Conservation (phyloP, 2,888 invertebrate species). For the Phorcus lineatus region DNA sequence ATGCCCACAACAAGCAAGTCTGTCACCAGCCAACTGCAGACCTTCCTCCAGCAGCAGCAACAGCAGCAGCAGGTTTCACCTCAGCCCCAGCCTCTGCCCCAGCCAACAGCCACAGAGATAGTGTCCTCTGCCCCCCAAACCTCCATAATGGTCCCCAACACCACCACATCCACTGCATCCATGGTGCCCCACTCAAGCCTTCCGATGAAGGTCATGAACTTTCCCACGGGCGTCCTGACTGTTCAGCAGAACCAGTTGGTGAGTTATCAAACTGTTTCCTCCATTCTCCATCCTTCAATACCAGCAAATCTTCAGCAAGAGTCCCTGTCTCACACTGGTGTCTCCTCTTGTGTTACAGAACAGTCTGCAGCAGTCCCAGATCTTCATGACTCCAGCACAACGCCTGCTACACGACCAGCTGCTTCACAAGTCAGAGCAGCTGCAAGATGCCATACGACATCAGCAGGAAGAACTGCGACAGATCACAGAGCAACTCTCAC, state of each 20-base stretch:
- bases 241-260: constrained; percentile 35
- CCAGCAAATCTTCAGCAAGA: no score
- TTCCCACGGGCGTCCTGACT: constrained; percentile 32
- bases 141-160: neutral
- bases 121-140: neutral
- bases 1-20: constrained; percentile 30
- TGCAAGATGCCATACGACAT: constrained; percentile 60
- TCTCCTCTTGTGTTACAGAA: neutral
- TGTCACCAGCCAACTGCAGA: constrained; percentile 52
- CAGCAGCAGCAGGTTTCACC: constrained; percentile 35
- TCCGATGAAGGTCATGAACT: constrained; percentile 33
- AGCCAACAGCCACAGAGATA: constrained; percentile 20
- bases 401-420: constrained; percentile 63
- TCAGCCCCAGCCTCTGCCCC: constrained; percentile 36
- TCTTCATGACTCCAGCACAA: constrained; percentile 64
- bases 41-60: constrained; percentile 56
- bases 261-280: neutral
- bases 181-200: neutral
- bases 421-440: constrained; percentile 59
- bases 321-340: no score
- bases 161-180: neutral
- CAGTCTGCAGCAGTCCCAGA: constrained; percentile 34
- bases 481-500: constrained; percentile 61
- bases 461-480: constrained; percentile 65
- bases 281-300: neutral